phyloP scores from a whole-genome alignment of 1,140 invertebrate species.

The Lutraria rhynchaena region DNA sequence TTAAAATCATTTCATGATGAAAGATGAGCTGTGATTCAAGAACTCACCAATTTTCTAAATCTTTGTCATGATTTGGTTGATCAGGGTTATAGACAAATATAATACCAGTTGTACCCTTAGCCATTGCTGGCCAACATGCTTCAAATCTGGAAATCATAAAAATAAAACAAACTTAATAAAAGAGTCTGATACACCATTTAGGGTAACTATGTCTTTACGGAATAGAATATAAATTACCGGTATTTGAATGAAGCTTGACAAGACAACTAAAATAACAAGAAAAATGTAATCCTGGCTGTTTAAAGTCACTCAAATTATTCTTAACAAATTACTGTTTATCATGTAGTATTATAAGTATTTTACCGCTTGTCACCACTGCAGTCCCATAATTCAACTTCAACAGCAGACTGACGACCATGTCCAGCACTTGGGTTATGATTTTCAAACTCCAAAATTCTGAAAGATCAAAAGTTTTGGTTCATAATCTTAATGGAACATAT shows the following conservation, averaged over 20 bases:
- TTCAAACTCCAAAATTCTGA: constrained; percentile 88
- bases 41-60: constrained; percentile 87
- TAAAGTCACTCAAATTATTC: no score
- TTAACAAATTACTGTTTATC: no score
- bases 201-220: no score
- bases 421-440: constrained; percentile 82
- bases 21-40: no score
- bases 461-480: no score
- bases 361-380: constrained; percentile 88
- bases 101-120: constrained; percentile 87
- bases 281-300: no score
- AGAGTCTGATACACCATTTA: no score
- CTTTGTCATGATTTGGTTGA: constrained; percentile 84
- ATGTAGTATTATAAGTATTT: constrained; percentile 28
- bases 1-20: no score
- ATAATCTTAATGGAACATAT: no score
- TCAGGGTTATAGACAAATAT: constrained; percentile 89
- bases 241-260: no score
- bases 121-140: constrained; percentile 90
- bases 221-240: no score
- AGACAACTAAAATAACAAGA: no score
- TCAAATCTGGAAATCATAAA: constrained; percentile 87
- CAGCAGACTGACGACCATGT: constrained; percentile 82
- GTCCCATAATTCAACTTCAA: constrained; percentile 89
- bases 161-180: not conserved